Evolutionary conservation across 1,140 invertebrate species (phyloP).

Genomic region (Ceratina japonica): DNA sequence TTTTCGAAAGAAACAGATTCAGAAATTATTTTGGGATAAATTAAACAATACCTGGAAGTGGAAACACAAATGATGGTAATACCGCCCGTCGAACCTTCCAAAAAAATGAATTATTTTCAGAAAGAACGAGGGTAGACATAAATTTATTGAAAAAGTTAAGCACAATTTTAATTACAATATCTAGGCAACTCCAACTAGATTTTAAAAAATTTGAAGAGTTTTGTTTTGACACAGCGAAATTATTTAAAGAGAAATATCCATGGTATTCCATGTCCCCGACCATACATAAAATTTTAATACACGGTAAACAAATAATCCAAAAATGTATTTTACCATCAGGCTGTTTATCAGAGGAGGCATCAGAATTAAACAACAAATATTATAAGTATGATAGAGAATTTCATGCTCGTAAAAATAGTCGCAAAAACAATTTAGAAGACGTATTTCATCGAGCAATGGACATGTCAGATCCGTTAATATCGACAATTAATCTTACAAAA

Average conservation of each 20-base stretch:
- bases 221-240: not conserved
- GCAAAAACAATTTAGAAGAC: not conserved
- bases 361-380: not conserved
- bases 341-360: not conserved
- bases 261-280: conserved; percentile 1
- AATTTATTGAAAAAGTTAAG: conserved; percentile 14
- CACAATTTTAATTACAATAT: conserved; percentile 19
- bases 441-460: conserved; percentile 2
- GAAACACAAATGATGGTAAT: conserved; percentile 19
- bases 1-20: not conserved
- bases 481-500: not conserved
- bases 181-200: not conserved
- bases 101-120: not conserved
- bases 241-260: not conserved
- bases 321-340: not conserved
- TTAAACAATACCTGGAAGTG: conserved; percentile 11
- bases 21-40: conserved; percentile 13
- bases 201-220: not conserved
- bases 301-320: conserved; percentile 7
- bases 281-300: conserved; percentile 18
- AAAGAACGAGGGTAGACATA: not conserved
- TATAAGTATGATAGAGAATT: not conserved
- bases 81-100: conserved; percentile 12
- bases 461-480: not conserved
- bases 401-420: not conserved